phyloP scores from a whole-genome alignment of 2,888 invertebrate genomes.

The Meganola albula region DNA sequence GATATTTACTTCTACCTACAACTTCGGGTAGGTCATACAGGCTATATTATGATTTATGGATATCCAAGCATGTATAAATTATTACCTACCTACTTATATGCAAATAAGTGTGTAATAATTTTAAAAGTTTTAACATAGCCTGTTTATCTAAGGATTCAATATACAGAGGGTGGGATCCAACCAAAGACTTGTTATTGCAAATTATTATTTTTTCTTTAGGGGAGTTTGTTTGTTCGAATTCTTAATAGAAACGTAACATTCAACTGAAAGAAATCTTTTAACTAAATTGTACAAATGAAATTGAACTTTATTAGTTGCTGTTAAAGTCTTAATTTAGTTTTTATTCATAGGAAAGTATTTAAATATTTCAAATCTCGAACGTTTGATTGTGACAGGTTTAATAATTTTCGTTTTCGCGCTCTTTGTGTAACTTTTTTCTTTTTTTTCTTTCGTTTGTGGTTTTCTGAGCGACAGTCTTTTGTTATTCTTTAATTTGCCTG shows the following conservation, averaged over 20 bases:
- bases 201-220: slow-evolving; percentile 56
- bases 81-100: slow-evolving; percentile 4
- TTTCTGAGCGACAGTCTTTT: slow-evolving; percentile 13
- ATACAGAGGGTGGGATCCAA: slow-evolving; percentile 32
- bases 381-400: slow-evolving; percentile 49
- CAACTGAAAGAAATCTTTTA: slow-evolving; percentile 34
- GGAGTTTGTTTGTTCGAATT: slow-evolving; percentile 48
- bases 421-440: too few relatives aligned
- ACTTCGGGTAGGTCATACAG: too few relatives aligned
- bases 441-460: slow-evolving; percentile 31
- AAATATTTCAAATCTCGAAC: slow-evolving; percentile 7
- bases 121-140: too few relatives aligned
- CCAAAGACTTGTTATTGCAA: slow-evolving; percentile 59
- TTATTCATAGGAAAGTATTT: slow-evolving; percentile 23
- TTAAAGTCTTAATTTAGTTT: too few relatives aligned
- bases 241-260: slow-evolving; percentile 59
- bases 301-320: slow-evolving; percentile 3
- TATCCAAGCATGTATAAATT: too few relatives aligned
- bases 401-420: slow-evolving; percentile 57
- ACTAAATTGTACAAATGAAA: slow-evolving; percentile 14
- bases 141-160: slow-evolving; percentile 20
- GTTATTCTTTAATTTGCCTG: slow-evolving; percentile 16
- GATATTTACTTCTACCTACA: too few relatives aligned
- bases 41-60: too few relatives aligned
- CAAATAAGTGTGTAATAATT: too few relatives aligned